Evolutionary conservation across 1,140 invertebrate genomes (phyloP), one percentile per base, ranked within the genome.

Genomic region (Chironomus tepperi): DNA sequence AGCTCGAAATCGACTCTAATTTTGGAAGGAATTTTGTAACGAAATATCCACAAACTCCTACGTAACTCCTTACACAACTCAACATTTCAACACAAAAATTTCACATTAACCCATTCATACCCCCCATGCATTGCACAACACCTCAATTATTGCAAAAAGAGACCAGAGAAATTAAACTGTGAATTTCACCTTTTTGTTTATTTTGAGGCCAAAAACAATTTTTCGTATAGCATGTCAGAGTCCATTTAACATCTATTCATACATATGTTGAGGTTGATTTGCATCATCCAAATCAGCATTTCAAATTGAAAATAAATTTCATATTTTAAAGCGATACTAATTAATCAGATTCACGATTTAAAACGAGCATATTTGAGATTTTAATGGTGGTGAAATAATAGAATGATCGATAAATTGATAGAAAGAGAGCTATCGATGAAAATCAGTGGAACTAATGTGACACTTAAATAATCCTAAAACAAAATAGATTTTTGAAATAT

Each of bases 301-400:
- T 34, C n/a, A 70, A 70, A 19, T 70, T 70, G 19, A 21, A 70
- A 70, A 70, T 21, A 21, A 70, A 70, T 70, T 70, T 70, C 65
- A 70, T 70, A 70, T 70, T 70, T 70, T 70, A 70, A 70, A 19
- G 65, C 65, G 65, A 19, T 21, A 21, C 65, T 70, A 70, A 70
- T 70, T 70, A 70, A 70, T 70, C 65, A 70, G 65, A 70, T 70
- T 70, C 65, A 70, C 65, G 65, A 21, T 70, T 70, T n/a, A 19
- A n/a, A 57, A 57, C n/a, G 47, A 57, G 65, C 16, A 70, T 70
- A 18, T 70, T 19, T n/a, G 47, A 57, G 24, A 70, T 70, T 70
- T 70, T 16, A 19, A 10, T 70, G 65, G 9, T 10, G 9, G 47
- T 12, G n/a, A 57, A 57, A 57, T 57, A 57, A 57, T 57, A 12